A percentile compares a stretch with the other conserved stretches of the same genome.
phyloP scores from a whole-genome alignment of 2,888 invertebrate genomes.

The Mythimna pallens region DNA sequence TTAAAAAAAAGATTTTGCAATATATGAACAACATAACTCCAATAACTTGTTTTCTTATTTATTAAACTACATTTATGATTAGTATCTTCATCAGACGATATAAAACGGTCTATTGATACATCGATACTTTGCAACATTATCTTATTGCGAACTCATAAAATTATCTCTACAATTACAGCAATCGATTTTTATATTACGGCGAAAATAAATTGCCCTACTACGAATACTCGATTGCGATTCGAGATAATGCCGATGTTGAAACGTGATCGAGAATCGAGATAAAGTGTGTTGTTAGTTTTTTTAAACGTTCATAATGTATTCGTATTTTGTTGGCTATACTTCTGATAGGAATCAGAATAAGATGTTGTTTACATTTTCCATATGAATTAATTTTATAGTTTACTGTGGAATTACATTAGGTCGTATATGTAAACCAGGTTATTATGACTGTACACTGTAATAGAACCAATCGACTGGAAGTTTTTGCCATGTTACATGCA shows the following conservation, averaged over 20 bases:
- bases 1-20: background rate
- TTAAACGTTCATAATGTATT: conserved; percentile 18
- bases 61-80: conserved; percentile 10
- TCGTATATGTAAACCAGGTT: background rate
- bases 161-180: conserved; percentile 47
- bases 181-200: conserved; percentile 55
- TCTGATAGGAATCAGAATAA: background rate
- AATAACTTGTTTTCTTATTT: conserved; percentile 8
- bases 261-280: conserved; percentile 50
- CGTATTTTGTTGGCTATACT: conserved; percentile 23
- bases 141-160: conserved; percentile 58
- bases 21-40: background rate
- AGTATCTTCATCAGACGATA: conserved; percentile 18
- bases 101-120: conserved; percentile 20
- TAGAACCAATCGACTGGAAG: too few species aligned
- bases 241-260: conserved; percentile 48
- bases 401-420: background rate
- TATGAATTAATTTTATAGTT: conserved; percentile 18
- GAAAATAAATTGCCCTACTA: conserved; percentile 51
- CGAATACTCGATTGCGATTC: conserved; percentile 47
- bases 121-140: conserved; percentile 40
- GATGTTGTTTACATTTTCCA: conserved; percentile 9
- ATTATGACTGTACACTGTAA: background rate
- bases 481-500: too few species aligned
- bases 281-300: conserved; percentile 19